phyloP scores from a whole-genome alignment of 2,113 vertebrate species.

The Laterallus jamaicensis region DNA sequence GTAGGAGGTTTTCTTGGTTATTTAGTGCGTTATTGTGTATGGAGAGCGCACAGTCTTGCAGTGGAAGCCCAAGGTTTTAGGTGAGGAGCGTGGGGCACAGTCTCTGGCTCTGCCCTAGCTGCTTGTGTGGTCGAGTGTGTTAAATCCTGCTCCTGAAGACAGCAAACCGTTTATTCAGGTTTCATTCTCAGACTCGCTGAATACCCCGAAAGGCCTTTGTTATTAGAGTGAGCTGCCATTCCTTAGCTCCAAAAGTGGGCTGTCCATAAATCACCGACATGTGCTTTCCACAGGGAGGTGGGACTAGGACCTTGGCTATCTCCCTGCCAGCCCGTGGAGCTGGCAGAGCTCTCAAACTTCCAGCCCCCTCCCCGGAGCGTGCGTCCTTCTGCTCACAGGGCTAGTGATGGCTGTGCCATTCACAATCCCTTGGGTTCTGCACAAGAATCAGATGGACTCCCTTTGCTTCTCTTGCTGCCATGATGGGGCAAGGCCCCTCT shows the following conservation, averaged over 20 bases:
- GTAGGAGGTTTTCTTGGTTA: neutral
- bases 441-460: neutral
- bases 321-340: accelerated
- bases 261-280: neutral
- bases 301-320: neutral
- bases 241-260: neutral
- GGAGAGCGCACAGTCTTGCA: accelerated
- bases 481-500: neutral
- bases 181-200: slow-evolving; percentile 24
- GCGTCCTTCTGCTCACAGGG: accelerated
- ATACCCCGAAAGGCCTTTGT: slow-evolving; percentile 12
- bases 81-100: neutral
- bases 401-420: neutral
- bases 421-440: accelerated
- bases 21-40: neutral
- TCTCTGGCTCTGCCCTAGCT: neutral
- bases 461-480: neutral
- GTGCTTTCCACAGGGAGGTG: neutral
- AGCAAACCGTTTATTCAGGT: neutral
- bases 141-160: neutral
- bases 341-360: neutral
- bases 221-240: neutral
- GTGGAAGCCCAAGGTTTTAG: neutral
- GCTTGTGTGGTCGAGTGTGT: slow-evolving; percentile 1
- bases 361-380: neutral